Base-by-base conservation (phyloP, 2,888 invertebrate species). In the Lumbricus terrestris region DNA sequence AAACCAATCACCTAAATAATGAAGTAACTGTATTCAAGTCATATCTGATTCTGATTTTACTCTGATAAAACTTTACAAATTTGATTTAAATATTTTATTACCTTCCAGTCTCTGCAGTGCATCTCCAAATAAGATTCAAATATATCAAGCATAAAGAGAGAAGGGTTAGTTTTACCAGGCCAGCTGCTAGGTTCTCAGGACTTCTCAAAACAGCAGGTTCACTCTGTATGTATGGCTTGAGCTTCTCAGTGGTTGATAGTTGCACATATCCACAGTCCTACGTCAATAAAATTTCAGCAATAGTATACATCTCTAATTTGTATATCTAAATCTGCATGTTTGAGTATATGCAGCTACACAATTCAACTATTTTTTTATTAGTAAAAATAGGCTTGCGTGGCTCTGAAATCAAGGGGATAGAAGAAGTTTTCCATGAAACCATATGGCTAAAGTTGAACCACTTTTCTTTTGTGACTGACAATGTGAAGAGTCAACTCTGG, bases 251-350 rank as follows among this genome's bases (percentile, higher is more conserved):
- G 33, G 91, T 92, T 0, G 93, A 92, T 54, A 94, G 90, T 91
- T 94, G 94, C 15, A 94, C 93, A 92, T 93, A 93, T 13, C 94
- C 94, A 92, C 92, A 93, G 90, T 94, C 93, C 94, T 94, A 91
- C 15, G 89, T 37, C 29, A 33, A 90, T 34, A 37, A 1, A 85
- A 85, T 85, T 37, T 38, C 83, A 34, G 23, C 37, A 85, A 15
- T 85, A 38, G n/a, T n/a, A n/a, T n/a, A n/a, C n/a, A n/a, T n/a
- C n/a, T n/a, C n/a, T n/a, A n/a, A n/a, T n/a, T n/a, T n/a, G n/a
- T 29, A 33, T 8, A 29, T 33, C 42, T 38, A 33, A 29, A 33
- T n/a, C 2, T 35, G 34, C 33, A 42, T 8, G 4, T 29, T 20
- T 34, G 40, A 37, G 88, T 40, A 35, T 33, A 89, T n/a, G 82